Conservation (phyloP, 2,888 invertebrate species). For the Mythimna vitellina region DNA sequence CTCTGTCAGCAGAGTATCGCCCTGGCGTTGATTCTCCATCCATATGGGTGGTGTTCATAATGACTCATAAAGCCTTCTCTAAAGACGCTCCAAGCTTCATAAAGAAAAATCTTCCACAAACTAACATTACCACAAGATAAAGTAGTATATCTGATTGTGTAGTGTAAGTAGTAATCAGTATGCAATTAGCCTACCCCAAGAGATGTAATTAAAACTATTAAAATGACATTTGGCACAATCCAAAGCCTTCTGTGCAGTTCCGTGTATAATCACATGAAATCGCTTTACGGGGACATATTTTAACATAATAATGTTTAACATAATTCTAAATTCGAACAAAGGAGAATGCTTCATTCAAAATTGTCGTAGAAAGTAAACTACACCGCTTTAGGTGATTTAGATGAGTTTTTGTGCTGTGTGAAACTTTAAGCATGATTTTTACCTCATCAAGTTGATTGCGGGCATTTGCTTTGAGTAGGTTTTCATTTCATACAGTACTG, state of each 20-base stretch:
- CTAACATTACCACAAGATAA: conserved; percentile 57
- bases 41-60: too few species aligned
- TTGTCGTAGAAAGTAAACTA: conserved; percentile 67
- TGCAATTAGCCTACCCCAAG: conserved; percentile 74
- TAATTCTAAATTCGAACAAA: conserved; percentile 71
- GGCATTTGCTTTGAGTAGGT: conserved; percentile 34
- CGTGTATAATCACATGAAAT: conserved; percentile 76
- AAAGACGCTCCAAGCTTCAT: conserved; percentile 32
- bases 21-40: too few species aligned
- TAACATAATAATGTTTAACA: conserved; percentile 73
- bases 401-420: conserved; percentile 60
- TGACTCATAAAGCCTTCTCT: conserved; percentile 8
- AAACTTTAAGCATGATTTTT: conserved; percentile 58
- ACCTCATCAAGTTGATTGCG: conserved; percentile 59
- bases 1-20: too few species aligned
- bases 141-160: conserved; percentile 43
- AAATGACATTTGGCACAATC: conserved; percentile 85
- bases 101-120: conserved; percentile 49
- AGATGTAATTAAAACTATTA: conserved; percentile 87
- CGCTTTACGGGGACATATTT: conserved; percentile 75
- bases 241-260: conserved; percentile 69
- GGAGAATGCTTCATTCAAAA: conserved; percentile 65
- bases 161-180: conserved; percentile 62
- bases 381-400: conserved; percentile 52
- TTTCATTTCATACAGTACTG: conserved; percentile 54